Percentiles rank a stretch among this genome's conserved stretches.
Conservation (phyloP, 2,797 vertebrate species). For the Aythya fuligula region DNA sequence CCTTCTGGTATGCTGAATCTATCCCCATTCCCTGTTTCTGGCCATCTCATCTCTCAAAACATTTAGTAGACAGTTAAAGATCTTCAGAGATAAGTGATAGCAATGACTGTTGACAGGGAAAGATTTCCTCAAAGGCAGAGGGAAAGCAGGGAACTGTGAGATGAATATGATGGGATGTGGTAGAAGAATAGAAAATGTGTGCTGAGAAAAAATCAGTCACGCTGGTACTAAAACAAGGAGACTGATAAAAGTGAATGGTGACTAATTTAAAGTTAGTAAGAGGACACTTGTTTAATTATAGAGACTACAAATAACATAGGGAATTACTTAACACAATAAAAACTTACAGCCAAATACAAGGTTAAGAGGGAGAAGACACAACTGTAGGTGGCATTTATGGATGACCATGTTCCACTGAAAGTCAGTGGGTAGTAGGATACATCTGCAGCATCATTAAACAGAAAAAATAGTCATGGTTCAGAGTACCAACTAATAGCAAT, state of each 20-base stretch:
- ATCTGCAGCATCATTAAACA: not conserved
- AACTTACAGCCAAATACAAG: accelerated
- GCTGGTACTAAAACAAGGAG: not conserved
- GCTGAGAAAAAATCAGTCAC: not conserved
- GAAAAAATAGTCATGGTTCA: not conserved
- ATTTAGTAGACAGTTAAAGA: not conserved
- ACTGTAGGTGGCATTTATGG: not conserved
- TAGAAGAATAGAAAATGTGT: not conserved
- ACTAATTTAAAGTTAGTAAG: not conserved
- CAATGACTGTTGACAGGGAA: not conserved
- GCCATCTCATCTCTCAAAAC: not conserved
- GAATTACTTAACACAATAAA: not conserved
- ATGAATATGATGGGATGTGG: not conserved
- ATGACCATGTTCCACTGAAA: not conserved
- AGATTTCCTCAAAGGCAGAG: not conserved
- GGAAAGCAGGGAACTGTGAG: not conserved
- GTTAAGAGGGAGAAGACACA: not conserved
- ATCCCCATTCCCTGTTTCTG: not conserved
- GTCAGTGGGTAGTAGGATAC: not conserved
- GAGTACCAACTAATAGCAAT: not conserved
- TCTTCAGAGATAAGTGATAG: not conserved
- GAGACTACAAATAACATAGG: not conserved
- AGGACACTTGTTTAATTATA: not conserved
- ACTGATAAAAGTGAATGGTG: not conserved
- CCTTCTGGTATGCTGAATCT: not conserved